A percentile compares a stretch with the other conserved stretches of the same genome.
Conservation (phyloP, 2,888 invertebrate species). For the Lapara coniferarum region DNA sequence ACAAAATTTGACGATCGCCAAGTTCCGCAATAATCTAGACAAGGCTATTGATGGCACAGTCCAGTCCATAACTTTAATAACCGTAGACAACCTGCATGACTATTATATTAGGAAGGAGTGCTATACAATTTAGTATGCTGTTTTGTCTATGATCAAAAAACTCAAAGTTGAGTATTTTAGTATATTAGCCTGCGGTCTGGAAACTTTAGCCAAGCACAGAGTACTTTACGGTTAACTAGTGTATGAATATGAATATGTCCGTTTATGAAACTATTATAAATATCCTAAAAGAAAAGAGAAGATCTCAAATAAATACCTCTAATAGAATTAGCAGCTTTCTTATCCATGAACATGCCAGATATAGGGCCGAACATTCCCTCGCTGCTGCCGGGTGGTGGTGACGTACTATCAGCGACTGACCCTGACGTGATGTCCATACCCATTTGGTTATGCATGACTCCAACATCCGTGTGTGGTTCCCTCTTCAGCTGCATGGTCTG, state of each 20-base stretch:
- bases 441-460: conserved; percentile 70
- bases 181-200: background rate
- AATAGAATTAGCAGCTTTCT: conserved; percentile 86
- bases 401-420: conserved; percentile 84
- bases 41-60: background rate
- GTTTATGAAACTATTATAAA: background rate
- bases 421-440: conserved; percentile 70
- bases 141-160: too few relatives aligned
- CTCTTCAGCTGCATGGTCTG: conserved; percentile 70
- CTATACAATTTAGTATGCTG: background rate
- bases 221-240: background rate
- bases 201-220: background rate
- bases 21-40: conserved; percentile 8
- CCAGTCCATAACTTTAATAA: conserved; percentile 16
- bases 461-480: conserved; percentile 69
- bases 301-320: conserved; percentile 79
- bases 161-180: too few relatives aligned
- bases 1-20: conserved; percentile 12
- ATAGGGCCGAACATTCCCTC: conserved; percentile 77
- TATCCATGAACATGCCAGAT: conserved; percentile 81
- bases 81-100: background rate
- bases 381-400: conserved; percentile 81
- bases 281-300: background rate
- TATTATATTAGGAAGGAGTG: background rate
- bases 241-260: too few relatives aligned